Base-by-base conservation (phyloP, 2,888 invertebrate species). In the Andrena praecox region DNA sequence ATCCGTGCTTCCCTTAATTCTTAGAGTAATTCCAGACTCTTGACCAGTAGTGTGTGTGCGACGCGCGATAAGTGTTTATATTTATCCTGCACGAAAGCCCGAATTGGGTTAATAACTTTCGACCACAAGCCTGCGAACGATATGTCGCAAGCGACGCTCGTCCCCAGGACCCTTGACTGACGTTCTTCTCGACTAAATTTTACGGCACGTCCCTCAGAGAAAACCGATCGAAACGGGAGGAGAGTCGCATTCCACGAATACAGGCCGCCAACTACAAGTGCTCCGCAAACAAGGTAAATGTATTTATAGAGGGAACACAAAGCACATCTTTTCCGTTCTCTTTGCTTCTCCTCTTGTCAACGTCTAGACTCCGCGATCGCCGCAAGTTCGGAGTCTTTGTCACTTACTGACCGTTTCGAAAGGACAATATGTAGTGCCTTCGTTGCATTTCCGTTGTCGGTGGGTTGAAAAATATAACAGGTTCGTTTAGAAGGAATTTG, bases 231-330 rank as follows among this genome's bases (percentile, higher is more conserved):
- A 89, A 90, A 90, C 86, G 88, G 87, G 90, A 88, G 87, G 87
- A 89, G 89, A 92, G 90, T 89, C 89, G 89, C 91, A 92, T 92
- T 92, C 91, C 90, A 90, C 87, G 87, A 86, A 90, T 89, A 90
- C 89, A 82, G 82, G 87, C 88, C 90, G 88, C 86, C 90, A 88
- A 90, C 87, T 88, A 91, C 91, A 90, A 93, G 93, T 93, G 93
- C 91, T 93, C 91, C 80, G 91, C 93, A 93, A 93, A 93, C 92
- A 93, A 91, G 89, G 92, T 92, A 93, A 89, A 93, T 93, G 92
- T 93, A 93, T 93, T 93, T 93, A 93, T 93, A 92, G 92, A 93
- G 92, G 90, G 89, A 89, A 85, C 80, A 81, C 87, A 80, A 82
- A 69, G 85, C 83, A 83, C 85, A 80, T 83, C 84, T 85, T 88